Conservation (phyloP, 2,113 vertebrate species). For the Strigops habroptila region DNA sequence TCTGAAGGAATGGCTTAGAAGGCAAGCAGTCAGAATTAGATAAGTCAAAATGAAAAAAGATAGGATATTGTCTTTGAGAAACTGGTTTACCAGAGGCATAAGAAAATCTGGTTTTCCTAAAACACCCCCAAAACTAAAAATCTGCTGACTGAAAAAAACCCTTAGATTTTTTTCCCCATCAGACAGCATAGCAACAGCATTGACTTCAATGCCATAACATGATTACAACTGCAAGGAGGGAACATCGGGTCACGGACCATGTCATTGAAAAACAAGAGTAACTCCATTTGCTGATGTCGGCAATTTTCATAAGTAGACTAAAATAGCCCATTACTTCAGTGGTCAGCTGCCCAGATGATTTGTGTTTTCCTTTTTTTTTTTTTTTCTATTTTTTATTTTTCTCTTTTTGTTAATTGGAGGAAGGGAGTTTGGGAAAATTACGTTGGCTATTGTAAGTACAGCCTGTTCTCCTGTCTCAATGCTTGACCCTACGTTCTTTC, state of each 20-base stretch:
- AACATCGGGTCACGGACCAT: constrained; percentile 9
- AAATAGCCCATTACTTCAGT: constrained; percentile 50
- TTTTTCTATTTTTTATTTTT: not conserved
- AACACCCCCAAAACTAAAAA: not conserved
- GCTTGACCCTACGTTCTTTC: constrained; percentile 45
- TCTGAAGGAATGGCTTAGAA: constrained; percentile 2
- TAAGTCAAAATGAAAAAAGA: not conserved
- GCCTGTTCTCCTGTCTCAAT: constrained; percentile 39
- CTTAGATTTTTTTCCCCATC: not conserved
- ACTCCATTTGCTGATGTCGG: constrained; percentile 9
- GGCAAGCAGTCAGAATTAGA: not conserved
- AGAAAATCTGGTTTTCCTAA: not conserved
- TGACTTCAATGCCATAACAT: not conserved
- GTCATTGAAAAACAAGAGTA: constrained; percentile 4
- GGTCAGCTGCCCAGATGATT: not conserved
- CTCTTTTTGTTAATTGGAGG: not conserved
- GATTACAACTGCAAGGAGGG: not conserved
- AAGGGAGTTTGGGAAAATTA: not conserved
- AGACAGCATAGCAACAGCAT: not conserved
- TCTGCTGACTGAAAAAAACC: not conserved
- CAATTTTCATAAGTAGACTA: constrained; percentile 8
- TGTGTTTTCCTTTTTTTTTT: not conserved
- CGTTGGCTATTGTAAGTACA: constrained; percentile 20
- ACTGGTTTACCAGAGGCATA: not conserved
- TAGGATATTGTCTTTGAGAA: not conserved